Evolutionary conservation across 1,140 invertebrate genomes (phyloP), one percentile per base, ranked within the genome.

Genomic region (Platyscapa corneri): DNA sequence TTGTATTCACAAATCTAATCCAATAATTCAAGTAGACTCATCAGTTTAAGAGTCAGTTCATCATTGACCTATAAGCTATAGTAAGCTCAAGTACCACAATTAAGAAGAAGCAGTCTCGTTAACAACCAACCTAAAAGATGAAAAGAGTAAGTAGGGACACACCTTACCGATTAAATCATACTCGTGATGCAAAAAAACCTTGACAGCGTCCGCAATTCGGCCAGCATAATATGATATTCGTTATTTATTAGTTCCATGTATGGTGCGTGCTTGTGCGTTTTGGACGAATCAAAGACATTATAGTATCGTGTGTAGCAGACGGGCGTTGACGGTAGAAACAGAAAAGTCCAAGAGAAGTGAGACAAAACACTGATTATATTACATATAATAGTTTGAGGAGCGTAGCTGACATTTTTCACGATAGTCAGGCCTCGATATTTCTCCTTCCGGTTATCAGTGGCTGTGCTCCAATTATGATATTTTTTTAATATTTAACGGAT

Each of bases 401-500:
- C 16, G 37, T 76, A 76, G 76, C 72, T 76, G 82, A 23, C 46
- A 74, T 82, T 81, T 81, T 49, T 12, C 46, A 70, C 65, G 42
- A 81, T 67, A 16, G n/a, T n/a, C 46, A 8, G 39, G 46, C 80
- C 81, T 53, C 37, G 18, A 60, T 82, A 49, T 60, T 74, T 60
- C 37, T 34, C 60, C 18, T 53, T 83, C 82, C 53, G 56, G 37
- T 60, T 82, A 75, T 65, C n/a, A 60, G n/a, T 32, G 32, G 18
- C 20, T 1, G n/a, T 20, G 0, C 7, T 1, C 6, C 37, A 39
- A 74, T 74, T 42, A 64, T 79, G 1, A 32, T 27, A 46, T 76
- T 78, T 75, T 83, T 77, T 77, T 77, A 77, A 60, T 83, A 53
- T 84, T 84, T 39, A 77, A 84, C 82, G 82, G 82, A 84, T 32